A percentile compares a stretch with the other conserved stretches of the same genome.
These are phyloP conservation scores for Istiophorus platypterus DNA, from an alignment of 2,113 vertebrate species.

Conservation along the genomic window DNA sequence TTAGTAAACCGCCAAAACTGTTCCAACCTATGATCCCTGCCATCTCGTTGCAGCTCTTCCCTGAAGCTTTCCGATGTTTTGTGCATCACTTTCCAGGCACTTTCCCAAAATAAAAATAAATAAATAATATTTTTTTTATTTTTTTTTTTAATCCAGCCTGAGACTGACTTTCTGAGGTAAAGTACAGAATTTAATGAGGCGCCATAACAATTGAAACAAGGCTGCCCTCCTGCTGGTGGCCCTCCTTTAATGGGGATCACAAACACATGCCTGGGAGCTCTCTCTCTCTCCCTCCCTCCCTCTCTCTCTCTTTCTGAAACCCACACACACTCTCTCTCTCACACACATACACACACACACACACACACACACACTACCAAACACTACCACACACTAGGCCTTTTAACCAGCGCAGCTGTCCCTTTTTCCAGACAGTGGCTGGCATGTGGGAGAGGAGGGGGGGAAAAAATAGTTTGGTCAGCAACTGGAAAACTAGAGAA, in stretches of 20 bases:
- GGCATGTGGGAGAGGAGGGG: conserved; percentile 17
- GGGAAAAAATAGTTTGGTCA: conserved; percentile 58
- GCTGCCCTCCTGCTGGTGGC: conserved; percentile 34
- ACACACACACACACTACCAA: conserved; percentile 48
- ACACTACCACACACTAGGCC: conserved; percentile 4
- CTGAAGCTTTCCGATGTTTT: too few species aligned
- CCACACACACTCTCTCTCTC: conserved; percentile 36
- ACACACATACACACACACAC: conserved; percentile 43
- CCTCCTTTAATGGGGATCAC: conserved; percentile 57
- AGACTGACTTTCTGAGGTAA: background rate
- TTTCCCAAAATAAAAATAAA: too few species aligned
- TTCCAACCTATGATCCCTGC: background rate
- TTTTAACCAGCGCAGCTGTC: conserved; percentile 80
- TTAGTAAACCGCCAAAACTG: background rate
- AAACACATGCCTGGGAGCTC: conserved; percentile 69
- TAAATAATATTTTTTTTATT: too few species aligned
- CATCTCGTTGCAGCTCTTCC: background rate
- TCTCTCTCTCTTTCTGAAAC: conserved; percentile 20
- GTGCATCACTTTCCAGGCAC: too few species aligned
- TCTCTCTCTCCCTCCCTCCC: conserved; percentile 40
- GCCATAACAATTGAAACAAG: conserved; percentile 48
- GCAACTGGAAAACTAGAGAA: conserved; percentile 15
- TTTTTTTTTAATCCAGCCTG: too few species aligned
- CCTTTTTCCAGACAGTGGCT: conserved; percentile 51
- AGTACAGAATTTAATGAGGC: conserved; percentile 32